Percentiles rank a stretch among this genome's conserved stretches.
These are phyloP conservation scores for Papilio polytes DNA, from an alignment of 1,140 invertebrate genomes.

Conservation along the genomic window DNA sequence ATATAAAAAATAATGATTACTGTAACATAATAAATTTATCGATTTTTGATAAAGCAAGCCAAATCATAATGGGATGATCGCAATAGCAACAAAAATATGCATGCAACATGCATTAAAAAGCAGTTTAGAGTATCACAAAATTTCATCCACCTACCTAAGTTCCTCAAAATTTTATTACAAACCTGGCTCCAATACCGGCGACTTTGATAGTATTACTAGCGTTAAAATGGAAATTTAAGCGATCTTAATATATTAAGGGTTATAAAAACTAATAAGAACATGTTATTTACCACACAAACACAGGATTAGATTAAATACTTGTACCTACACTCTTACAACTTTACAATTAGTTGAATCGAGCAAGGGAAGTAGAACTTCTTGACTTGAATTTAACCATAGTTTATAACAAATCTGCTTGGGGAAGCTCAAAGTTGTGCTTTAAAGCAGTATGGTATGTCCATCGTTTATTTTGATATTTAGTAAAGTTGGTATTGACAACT, in stretches of 20 bases:
- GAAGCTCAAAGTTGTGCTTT: background rate
- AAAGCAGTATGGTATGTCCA: background rate
- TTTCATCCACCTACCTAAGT: background rate
- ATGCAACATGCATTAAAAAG: background rate
- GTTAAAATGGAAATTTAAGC: background rate
- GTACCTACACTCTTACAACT: background rate
- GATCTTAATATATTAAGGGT: background rate
- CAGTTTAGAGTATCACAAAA: background rate
- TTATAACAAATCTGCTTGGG: constrained; percentile 1
- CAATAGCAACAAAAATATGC: background rate
- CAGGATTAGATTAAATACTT: background rate
- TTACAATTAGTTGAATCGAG: background rate
- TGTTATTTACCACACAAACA: background rate
- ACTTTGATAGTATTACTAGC: background rate
- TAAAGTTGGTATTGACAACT: constrained; percentile 31
- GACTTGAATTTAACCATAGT: background rate
- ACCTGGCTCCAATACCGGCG: background rate
- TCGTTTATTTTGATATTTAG: background rate
- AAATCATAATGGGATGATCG: background rate
- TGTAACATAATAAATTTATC: background rate
- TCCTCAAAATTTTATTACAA: background rate
- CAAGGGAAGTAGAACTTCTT: background rate
- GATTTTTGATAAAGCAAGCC: background rate
- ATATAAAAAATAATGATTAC: background rate
- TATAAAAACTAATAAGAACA: background rate